Evolutionary conservation across 1,140 invertebrate genomes (phyloP), one percentile per base, ranked within the genome.

Genomic region (Brachionus manjavacas): DNA sequence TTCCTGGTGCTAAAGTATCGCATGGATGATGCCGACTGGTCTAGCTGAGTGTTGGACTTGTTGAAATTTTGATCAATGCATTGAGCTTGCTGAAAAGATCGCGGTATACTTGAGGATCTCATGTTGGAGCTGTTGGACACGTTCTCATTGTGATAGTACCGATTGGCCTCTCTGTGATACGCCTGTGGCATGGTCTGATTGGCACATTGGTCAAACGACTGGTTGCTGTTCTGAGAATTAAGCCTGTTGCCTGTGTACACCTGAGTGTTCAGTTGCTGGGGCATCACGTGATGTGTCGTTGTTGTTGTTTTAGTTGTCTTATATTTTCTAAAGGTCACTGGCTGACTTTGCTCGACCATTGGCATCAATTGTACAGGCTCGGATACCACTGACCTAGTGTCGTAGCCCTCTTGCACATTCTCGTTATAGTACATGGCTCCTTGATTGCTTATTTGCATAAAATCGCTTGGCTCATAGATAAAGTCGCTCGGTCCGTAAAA

Each of bases 401-500:
- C 81, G 68, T 31, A 68, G 31, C 23, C n/a, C 16, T 83, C 81
- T 81, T 81, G 79, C 52, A 60, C 8, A 60, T 60, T 60, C 11
- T 60, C 52, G 52, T 60, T 60, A 20, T 60, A 25, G 52, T 60
- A 60, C 52, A 41, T 81, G 41, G 16, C 72, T 43, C 14, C 46
- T 23, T 25, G 39, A 12, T 76, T 76, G 72, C 25, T 49, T 49
- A 49, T 12, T 49, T 76, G 72, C 72, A 52, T 76, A 52, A 76
- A 76, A 25, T 76, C 72, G 23, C 72, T 76, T 23, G 72, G 41
- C 8, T 81, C 79, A 28, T 81, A 81, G n/a, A 81, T 81, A 64
- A 81, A 81, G 64, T 81, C 79, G 41, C 79, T 81, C n/a, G 79
- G 79, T n/a, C 79, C 79, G 35, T 81, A 81, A 14, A 81, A 81